Percentiles rank a stretch among this genome's conserved stretches.
phyloP scores from a whole-genome alignment of 2,888 invertebrate genomes.

The Agonopterix heracliana region DNA sequence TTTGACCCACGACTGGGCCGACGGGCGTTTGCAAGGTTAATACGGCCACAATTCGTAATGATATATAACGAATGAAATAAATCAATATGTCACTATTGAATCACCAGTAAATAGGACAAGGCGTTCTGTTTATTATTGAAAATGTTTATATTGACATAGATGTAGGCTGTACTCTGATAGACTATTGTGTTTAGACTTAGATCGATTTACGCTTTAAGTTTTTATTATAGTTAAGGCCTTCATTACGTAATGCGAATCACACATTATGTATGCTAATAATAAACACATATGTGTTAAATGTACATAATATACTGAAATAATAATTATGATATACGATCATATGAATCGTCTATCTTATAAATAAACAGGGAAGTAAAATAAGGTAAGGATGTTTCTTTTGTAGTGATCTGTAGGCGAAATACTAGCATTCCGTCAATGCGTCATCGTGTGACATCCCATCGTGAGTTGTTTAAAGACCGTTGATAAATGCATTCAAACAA shows the following conservation, averaged over 20 bases:
- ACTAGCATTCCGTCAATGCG: too few species aligned
- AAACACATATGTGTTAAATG: neutral
- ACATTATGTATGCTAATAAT: neutral
- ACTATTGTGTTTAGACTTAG: conserved; percentile 37
- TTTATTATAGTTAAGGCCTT: conserved; percentile 18
- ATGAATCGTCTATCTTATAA: too few species aligned
- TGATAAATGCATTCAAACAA: too few species aligned
- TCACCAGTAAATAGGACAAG: conserved; percentile 41
- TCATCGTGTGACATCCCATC: too few species aligned
- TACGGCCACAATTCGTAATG: conserved; percentile 14
- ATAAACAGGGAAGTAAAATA: too few species aligned
- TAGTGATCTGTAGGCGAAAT: too few species aligned
- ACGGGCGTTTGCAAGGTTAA: conserved; percentile 8
- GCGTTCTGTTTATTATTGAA: conserved; percentile 29
- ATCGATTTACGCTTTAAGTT: conserved; percentile 23
- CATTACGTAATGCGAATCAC: conserved; percentile 1
- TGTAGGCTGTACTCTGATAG: conserved; percentile 31
- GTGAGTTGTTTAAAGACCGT: too few species aligned
- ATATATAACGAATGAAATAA: conserved; percentile 37
- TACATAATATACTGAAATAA: too few species aligned
- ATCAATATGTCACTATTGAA: conserved; percentile 35
- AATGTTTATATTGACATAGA: conserved; percentile 21
- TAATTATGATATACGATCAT: too few species aligned
- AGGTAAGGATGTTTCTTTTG: too few species aligned
- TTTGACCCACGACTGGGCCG: neutral